Evolutionary conservation across 1,140 invertebrate species (phyloP).

Genomic region (Bombus pyrosoma): DNA sequence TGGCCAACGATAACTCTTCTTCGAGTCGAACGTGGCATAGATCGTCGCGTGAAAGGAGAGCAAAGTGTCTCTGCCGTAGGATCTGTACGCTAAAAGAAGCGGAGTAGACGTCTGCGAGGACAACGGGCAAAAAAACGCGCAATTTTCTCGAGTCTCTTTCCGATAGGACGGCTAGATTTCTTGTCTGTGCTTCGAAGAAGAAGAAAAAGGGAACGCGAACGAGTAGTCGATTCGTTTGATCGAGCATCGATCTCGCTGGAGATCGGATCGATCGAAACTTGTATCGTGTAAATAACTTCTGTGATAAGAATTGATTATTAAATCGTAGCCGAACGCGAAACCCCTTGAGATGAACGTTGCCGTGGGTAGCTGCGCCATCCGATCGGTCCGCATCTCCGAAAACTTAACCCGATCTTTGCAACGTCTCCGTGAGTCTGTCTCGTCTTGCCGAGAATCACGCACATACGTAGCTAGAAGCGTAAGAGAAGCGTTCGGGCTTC

Average conservation of each 20-base stretch:
- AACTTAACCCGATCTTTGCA: not conserved
- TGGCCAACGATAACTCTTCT: not conserved
- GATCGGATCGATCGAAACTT: slow-evolving; percentile 39
- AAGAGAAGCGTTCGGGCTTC: not conserved
- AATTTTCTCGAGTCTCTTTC: slow-evolving; percentile 48
- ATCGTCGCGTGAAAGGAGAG: not conserved
- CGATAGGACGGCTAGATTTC: slow-evolving; percentile 65
- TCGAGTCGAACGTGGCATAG: not conserved
- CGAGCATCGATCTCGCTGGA: slow-evolving; percentile 41
- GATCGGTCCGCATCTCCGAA: not conserved
- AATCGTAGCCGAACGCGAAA: slow-evolving; percentile 67
- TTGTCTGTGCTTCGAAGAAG: slow-evolving; percentile 51
- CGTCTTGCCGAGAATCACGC: slow-evolving; percentile 10
- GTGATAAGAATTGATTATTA: slow-evolving; percentile 71
- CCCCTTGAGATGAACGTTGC: slow-evolving; percentile 48
- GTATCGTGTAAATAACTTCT: slow-evolving; percentile 69
- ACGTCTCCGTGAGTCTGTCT: not conserved
- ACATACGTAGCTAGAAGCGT: slow-evolving; percentile 9
- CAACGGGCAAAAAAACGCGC: not conserved
- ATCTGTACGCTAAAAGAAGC: not conserved
- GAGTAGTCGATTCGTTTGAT: slow-evolving; percentile 13
- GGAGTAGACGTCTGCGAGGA: not conserved
- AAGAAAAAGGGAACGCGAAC: slow-evolving; percentile 26
- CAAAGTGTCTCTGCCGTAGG: not conserved
- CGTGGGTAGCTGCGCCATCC: slow-evolving; percentile 35